Conservation (phyloP, 2,113 vertebrate species). For the Astur gentilis region DNA sequence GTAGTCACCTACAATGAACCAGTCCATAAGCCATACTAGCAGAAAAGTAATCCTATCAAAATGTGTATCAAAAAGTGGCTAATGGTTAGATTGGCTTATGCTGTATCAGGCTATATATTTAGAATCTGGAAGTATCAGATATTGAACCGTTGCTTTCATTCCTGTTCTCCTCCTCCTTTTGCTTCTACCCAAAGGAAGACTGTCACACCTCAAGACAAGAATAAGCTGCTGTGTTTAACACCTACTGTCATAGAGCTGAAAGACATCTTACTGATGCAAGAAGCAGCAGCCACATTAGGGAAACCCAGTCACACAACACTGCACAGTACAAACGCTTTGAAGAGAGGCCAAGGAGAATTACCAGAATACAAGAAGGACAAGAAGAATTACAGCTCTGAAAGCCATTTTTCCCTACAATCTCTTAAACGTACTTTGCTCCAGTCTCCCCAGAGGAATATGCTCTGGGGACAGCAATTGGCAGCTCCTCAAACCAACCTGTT, state of each 20-base stretch:
- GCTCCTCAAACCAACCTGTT: background rate
- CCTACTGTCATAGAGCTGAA: background rate
- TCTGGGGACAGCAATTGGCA: background rate
- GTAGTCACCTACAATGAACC: fast-evolving
- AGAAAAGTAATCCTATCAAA: background rate
- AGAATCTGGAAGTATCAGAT: background rate
- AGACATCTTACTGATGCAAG: background rate
- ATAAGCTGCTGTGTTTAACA: background rate
- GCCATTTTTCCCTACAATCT: background rate
- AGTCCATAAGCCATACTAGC: background rate
- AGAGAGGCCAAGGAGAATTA: background rate
- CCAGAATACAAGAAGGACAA: background rate
- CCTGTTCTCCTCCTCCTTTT: background rate
- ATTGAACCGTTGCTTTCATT: background rate
- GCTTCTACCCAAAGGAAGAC: background rate
- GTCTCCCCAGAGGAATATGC: background rate
- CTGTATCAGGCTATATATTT: background rate
- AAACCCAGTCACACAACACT: background rate
- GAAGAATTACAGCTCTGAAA: background rate
- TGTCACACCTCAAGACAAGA: background rate
- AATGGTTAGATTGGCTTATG: fast-evolving
- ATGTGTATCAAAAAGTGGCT: background rate
- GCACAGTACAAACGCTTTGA: fast-evolving
- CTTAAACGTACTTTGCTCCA: background rate
- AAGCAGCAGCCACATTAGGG: background rate